Percentiles rank a stretch among this genome's conserved stretches.
These are phyloP conservation scores for Heterotilapia buettikoferi DNA, from an alignment of 2,113 vertebrate genomes.

Conservation along the genomic window DNA sequence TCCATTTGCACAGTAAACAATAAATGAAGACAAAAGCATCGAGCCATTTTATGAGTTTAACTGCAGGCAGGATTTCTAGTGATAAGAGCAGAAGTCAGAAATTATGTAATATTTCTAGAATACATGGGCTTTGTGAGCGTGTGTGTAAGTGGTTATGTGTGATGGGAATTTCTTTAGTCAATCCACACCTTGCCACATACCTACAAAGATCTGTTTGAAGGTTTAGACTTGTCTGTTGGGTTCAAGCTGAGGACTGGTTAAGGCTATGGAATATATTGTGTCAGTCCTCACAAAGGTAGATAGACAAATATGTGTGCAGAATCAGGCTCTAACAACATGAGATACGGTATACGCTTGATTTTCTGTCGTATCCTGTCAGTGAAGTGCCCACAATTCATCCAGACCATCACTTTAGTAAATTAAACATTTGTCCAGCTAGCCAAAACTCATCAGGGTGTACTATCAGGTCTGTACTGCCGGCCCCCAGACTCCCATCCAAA, in stretches of 20 bases:
- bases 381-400: not conserved
- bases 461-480: not conserved
- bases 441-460: not conserved
- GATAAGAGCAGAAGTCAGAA: not conserved
- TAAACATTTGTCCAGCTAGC: slow-evolving; percentile 18
- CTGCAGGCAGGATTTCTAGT: not conserved
- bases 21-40: not conserved
- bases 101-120: not conserved
- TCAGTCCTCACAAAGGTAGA: not conserved
- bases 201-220: not conserved
- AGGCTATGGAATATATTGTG: not conserved
- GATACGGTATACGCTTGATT: not conserved
- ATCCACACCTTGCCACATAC: not conserved
- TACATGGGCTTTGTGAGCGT: not conserved
- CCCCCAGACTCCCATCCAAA: not conserved
- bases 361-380: not conserved
- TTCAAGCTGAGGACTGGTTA: not conserved
- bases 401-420: slow-evolving; percentile 43
- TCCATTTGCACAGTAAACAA: slow-evolving; percentile 19
- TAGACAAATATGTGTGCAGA: not conserved
- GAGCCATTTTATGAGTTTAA: not conserved
- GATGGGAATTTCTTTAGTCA: not conserved
- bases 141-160: not conserved
- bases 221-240: not conserved
- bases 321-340: not conserved